Evolutionary conservation across 2,888 invertebrate species (phyloP), one percentile per base, ranked within the genome.

Genomic region (Eristalinus aeneus): DNA sequence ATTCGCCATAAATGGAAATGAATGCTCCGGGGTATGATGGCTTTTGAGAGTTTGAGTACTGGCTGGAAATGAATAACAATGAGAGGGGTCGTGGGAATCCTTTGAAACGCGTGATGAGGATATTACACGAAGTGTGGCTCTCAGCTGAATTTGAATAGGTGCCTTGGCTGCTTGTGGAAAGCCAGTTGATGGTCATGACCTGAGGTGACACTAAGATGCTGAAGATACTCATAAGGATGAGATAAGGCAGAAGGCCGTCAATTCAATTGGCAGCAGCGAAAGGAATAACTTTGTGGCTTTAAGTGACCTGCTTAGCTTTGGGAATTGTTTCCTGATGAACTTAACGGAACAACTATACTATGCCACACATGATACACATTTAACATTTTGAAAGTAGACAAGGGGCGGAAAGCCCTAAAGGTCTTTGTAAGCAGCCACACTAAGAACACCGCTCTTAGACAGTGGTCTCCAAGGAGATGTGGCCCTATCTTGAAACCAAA

Each of bases 1-100:
- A 64, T 64, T 39, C 23, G 64, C n/a, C 22, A 9, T 22, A 39
- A 64, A 64, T 39, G 64, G 39, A 64, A 39, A 64, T 23, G 34
- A 39, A 64, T 64, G 64, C 39, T 39, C 2, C 23, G n/a, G 34
- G 36, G 32, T 36, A 16, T 34, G 36, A 20, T 10, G 20, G 22
- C 16, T 16, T 46, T 46, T 46, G 46, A 46, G 39, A 39, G 46
- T 46, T 46, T n/a, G n/a, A 16, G 16, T 8, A 16, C 16, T 46
- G 46, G 16, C 46, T 46, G 16, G 46, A 46, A 46, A 46, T 46
- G 46, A 46, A 16, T 46, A 46, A 16, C 46, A 46, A 46, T 46
- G 46, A 46, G 39, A 39, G 39, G 39, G 16, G 1, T n/a, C 27
- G 16, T 16, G n/a, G 16, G 8, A 46, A 16, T 46, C 39, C 39